Evolutionary conservation across 2,797 vertebrate species (phyloP).

Genomic region (Antennarius maculatus): DNA sequence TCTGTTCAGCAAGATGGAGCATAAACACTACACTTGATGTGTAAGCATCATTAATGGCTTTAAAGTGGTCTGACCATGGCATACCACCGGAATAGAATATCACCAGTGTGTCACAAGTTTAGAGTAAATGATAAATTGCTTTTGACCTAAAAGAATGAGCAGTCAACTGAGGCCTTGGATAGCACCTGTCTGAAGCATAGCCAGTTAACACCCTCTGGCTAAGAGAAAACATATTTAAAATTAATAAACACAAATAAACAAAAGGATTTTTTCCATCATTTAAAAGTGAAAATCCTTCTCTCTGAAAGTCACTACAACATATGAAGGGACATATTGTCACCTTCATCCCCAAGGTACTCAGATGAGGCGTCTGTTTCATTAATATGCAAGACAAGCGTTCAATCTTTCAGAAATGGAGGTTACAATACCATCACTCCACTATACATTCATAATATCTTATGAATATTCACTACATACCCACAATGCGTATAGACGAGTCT

Average conservation of each 20-base stretch:
- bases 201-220: neutral
- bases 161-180: slow-evolving; percentile 13
- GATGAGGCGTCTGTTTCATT: slow-evolving; percentile 26
- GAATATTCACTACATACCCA: slow-evolving; percentile 52
- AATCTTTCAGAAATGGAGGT: slow-evolving; percentile 58
- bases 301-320: neutral
- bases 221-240: neutral
- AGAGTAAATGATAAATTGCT: slow-evolving; percentile 32
- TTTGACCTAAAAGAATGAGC: slow-evolving; percentile 22
- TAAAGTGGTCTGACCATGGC: slow-evolving; percentile 69
- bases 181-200: slow-evolving; percentile 24
- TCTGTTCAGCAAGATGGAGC: slow-evolving; percentile 67
- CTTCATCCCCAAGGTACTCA: slow-evolving; percentile 24
- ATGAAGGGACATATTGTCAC: slow-evolving; percentile 28
- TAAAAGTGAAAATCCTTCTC: slow-evolving; percentile 16
- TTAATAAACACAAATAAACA: slow-evolving; percentile 22
- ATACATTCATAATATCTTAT: slow-evolving; percentile 46
- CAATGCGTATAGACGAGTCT: slow-evolving; percentile 33
- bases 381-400: slow-evolving; percentile 48
- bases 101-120: slow-evolving; percentile 47
- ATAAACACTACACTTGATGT: slow-evolving; percentile 72
- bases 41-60: slow-evolving; percentile 71
- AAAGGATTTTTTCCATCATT: slow-evolving; percentile 14
- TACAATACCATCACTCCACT: slow-evolving; percentile 49
- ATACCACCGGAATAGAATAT: slow-evolving; percentile 45